Percentiles rank a stretch among this genome's conserved stretches.
Conservation (phyloP, 2,888 invertebrate genomes). For the Exephanes ischioxanthus region DNA sequence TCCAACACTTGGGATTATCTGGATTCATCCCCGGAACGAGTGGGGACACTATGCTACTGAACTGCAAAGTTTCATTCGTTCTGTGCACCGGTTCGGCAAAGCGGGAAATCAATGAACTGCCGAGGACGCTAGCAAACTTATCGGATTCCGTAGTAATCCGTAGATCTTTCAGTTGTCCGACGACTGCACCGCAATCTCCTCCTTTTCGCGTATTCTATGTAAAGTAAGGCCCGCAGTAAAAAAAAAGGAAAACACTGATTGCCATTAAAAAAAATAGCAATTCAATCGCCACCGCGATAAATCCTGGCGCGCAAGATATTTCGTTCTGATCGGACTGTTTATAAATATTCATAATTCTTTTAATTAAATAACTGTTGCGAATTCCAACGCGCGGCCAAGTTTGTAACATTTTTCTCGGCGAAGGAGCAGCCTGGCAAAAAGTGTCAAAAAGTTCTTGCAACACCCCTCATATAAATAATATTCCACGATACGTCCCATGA, state of each 20-base stretch:
- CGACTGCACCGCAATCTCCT: neutral
- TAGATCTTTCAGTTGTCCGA: neutral
- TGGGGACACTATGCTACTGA: constrained; percentile 4
- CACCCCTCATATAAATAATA: constrained; percentile 3
- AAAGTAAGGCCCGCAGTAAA: neutral
- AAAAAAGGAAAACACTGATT: neutral
- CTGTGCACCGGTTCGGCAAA: constrained; percentile 15
- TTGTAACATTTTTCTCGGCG: too few relatives aligned
- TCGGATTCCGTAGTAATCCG: constrained; percentile 20
- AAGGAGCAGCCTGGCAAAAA: too few relatives aligned
- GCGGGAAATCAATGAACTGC: constrained; percentile 38
- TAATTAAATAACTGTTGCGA: too few relatives aligned
- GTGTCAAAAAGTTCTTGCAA: neutral
- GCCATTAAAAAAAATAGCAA: neutral
- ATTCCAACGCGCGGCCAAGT: too few relatives aligned
- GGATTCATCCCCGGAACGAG: constrained; percentile 26
- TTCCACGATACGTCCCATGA: constrained; percentile 45
- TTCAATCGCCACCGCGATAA: neutral
- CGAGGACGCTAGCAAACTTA: constrained; percentile 34
- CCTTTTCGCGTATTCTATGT: neutral
- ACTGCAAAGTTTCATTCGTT: constrained; percentile 35
- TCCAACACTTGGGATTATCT: constrained; percentile 44
- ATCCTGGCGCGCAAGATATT: too few relatives aligned
- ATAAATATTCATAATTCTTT: too few relatives aligned
- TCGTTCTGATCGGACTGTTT: too few relatives aligned